Base-by-base conservation (phyloP, 2,888 invertebrate species). In the Thera obeliscata region DNA sequence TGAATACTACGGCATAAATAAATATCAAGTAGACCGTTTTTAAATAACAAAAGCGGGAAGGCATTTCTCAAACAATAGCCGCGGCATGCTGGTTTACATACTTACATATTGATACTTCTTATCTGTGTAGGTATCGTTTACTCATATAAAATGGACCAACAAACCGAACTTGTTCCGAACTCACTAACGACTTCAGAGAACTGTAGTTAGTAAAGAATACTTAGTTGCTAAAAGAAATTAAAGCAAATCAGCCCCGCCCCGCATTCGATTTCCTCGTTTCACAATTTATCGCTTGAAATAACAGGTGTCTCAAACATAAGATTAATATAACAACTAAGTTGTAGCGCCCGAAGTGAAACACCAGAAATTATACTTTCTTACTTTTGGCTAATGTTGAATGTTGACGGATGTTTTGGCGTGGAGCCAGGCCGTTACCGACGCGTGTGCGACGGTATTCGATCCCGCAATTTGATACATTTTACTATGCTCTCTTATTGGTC, bases 381-480 rank as follows among this genome's bases (percentile, higher is more conserved):
- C 71, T 75, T 73, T 72, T 76, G 75, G 77, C 73, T 78, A 80
- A 78, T 75, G 77, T 76, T 80, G 82, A 81, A 75, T 75, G 75
- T 78, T 81, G 82, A 82, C 76, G 76, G 78, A 76, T 76, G 66
- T 75, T 74, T 76, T 83, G 83, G 83, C 82, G 50, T 36, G 63
- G 57, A 57, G 79, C 83, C 83, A 83, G 68, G 71, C 75, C 69
- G 78, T 77, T 78, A 71, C 76, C 70, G 74, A 76, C 82, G 81
- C 80, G 75, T 78, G 79, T 73, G 75, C 74, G 74, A 72, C 76
- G 66, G 74, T 74, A 78, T 78, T 81, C 77, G 74, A 79, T 81
- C 80, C 74, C 68, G 67, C 72, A 76, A 66, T 76, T 78, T 75
- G 67, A 76, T 74, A 74, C 74, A 63, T 76, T 74, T 73, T 75